Base-by-base conservation (phyloP, 1,140 invertebrate species). In the Drosophila bocqueti region DNA sequence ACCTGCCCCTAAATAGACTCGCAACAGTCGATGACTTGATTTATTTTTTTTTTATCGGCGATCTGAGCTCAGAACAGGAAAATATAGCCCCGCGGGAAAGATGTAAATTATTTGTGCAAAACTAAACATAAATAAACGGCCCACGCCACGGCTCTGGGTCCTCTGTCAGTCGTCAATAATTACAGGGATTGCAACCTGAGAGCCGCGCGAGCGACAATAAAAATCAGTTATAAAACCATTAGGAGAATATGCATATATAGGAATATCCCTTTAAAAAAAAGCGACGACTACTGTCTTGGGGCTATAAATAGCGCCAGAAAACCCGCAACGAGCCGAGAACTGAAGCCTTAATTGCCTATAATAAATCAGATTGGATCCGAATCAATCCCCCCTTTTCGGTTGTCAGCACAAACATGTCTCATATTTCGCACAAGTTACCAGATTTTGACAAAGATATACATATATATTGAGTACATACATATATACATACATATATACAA, bases 201-300 rank as follows among this genome's bases (percentile, higher is more conserved):
- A 45, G 52, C 31, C 55, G 47, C 21, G 42, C 16, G 46, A 40
- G 13, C 34, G 29, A 40, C 52, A 61, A 78, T 78, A 69, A 78
- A 78, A 45, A 66, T 69, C 50, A 11, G 64, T 62, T 78, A 69
- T 58, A 78, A 62, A 77, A 45, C 64, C 75, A 78, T 78, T 78
- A 78, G 59, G 57, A 31, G 49, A 31, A 73, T n/a, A 42, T 38
- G 38, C 36, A 15, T 18, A 24, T 47, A 40, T 16, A 36, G n/a
- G 24, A 42, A 34, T 54, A 68, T 52, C 46, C 64, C 64, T 64
- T 38, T 5, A 42, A 21, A 49, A 47, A 47, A 38, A 36, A 36
- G 11, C 36, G 13, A 34, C 24, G 43, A 31, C 71, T 74, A 54
- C 57, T 55, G 72, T 75, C 58, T 54, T 31, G 68, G 47, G 46